phyloP scores from a whole-genome alignment of 2,113 vertebrate species.

The Hiodon tergisus region DNA sequence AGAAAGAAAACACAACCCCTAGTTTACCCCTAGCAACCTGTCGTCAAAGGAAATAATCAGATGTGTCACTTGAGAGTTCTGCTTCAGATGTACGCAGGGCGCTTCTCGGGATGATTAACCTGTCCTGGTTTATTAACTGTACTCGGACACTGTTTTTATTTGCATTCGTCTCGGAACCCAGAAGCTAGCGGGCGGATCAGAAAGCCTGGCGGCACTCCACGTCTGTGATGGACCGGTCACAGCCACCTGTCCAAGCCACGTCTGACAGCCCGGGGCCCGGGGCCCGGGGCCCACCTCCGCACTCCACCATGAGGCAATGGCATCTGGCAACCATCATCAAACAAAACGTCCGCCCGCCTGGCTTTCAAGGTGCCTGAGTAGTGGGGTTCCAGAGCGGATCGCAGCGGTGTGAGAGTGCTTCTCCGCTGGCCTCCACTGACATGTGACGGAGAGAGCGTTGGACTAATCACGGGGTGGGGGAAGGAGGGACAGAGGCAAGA shows the following conservation, averaged over 20 bases:
- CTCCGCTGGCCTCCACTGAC: no score
- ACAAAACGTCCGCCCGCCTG: slow-evolving; percentile 63
- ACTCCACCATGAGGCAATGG: slow-evolving; percentile 41
- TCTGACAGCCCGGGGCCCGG: slow-evolving; percentile 50
- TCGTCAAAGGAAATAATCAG: slow-evolving; percentile 16
- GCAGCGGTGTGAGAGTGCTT: no score
- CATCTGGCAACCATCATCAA: slow-evolving; percentile 69
- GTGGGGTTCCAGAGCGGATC: slow-evolving; percentile 10
- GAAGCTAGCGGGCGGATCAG: slow-evolving; percentile 61
- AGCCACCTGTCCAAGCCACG: slow-evolving; percentile 78
- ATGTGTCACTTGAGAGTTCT: slow-evolving; percentile 5
- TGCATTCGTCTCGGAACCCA: slow-evolving; percentile 14
- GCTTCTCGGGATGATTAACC: slow-evolving; percentile 18
- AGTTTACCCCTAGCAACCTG: not conserved
- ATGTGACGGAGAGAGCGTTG: no score
- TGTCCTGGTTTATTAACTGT: slow-evolving; percentile 15
- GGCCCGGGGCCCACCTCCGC: slow-evolving; percentile 44
- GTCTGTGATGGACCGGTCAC: slow-evolving; percentile 70
- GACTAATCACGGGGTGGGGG: not conserved
- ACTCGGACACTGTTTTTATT: not conserved
- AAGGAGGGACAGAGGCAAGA: slow-evolving; percentile 46
- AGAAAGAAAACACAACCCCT: not conserved
- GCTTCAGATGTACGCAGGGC: not conserved
- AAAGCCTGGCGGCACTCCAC: slow-evolving; percentile 59
- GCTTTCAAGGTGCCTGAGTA: slow-evolving; percentile 52